Evolutionary conservation across 1,140 invertebrate species (phyloP).

Genomic region (Leguminivora glycinivorella): DNA sequence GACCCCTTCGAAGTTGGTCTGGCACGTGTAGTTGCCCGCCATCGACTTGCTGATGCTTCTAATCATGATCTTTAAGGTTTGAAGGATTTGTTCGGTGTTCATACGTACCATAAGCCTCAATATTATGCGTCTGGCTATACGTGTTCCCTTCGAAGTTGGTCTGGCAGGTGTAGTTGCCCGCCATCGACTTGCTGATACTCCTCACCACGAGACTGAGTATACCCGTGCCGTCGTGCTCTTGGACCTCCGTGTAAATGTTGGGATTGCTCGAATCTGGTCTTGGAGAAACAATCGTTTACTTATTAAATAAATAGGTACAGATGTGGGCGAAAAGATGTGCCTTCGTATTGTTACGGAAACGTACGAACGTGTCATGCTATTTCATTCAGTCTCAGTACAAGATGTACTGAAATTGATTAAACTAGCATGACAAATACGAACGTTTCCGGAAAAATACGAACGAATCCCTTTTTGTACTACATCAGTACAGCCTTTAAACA

Average conservation of each 20-base stretch:
- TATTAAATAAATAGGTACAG: slow-evolving; percentile 42
- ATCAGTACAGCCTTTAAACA: too few species aligned
- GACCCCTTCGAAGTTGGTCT: slow-evolving; percentile 47
- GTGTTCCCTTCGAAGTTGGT: slow-evolving; percentile 45
- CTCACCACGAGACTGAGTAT: not conserved
- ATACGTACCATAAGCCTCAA: slow-evolving; percentile 54
- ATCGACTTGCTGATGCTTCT: slow-evolving; percentile 49
- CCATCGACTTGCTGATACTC: slow-evolving; percentile 50
- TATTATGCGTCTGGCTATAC: slow-evolving; percentile 43
- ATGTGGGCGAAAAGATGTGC: too few species aligned
- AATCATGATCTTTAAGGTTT: too few species aligned
- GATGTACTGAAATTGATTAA: too few species aligned
- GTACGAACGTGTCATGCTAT: too few species aligned
- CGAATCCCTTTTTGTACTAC: too few species aligned
- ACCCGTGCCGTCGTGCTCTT: not conserved
- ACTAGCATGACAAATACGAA: too few species aligned
- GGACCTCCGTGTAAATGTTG: slow-evolving; percentile 48
- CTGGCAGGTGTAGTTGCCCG: slow-evolving; percentile 59
- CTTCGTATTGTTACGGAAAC: too few species aligned
- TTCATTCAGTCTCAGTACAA: too few species aligned
- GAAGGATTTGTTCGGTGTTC: too few species aligned
- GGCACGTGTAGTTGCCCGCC: slow-evolving; percentile 59
- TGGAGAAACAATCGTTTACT: slow-evolving; percentile 64
- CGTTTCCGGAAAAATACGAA: too few species aligned
- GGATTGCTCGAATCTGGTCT: slow-evolving; percentile 67